Percentiles rank a stretch among this genome's conserved stretches.
These are phyloP conservation scores for Caenorhabditis macrosperma DNA, from an alignment of 2,888 invertebrate species.

Conservation along the genomic window DNA sequence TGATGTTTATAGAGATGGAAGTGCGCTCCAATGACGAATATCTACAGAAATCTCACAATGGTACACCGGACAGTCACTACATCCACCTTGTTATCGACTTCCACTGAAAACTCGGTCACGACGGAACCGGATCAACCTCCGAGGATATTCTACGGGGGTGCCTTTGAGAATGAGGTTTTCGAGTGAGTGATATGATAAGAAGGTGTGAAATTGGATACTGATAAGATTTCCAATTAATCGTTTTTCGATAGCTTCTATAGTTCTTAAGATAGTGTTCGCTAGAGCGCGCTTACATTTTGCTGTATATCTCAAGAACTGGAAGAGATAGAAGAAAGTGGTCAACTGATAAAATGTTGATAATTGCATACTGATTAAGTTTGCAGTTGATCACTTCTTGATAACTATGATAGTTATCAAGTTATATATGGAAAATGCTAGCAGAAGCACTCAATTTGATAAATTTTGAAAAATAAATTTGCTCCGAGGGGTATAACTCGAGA, in stretches of 20 bases:
- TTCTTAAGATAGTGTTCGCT: neutral
- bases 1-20: neutral
- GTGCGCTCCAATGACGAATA: neutral
- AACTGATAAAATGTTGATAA: neutral
- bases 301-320: neutral
- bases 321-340: neutral
- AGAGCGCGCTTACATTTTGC: neutral
- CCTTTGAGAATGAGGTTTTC: slow-evolving; percentile 31
- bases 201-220: too few species aligned
- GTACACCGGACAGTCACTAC: slow-evolving; percentile 27
- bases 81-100: slow-evolving; percentile 14
- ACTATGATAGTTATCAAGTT: too few species aligned
- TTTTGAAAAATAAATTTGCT: too few species aligned
- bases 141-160: slow-evolving; percentile 14
- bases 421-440: too few species aligned
- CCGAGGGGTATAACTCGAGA: too few species aligned
- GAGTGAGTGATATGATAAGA: slow-evolving; percentile 14
- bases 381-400: too few species aligned
- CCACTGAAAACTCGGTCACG: neutral
- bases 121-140: neutral
- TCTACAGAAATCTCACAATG: slow-evolving; percentile 22
- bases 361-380: too few species aligned
- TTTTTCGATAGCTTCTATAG: too few species aligned
- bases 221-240: neutral
- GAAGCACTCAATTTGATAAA: too few species aligned